Evolutionary conservation across 1,140 invertebrate species (phyloP).

Genomic region (Trissolcus basalis): DNA sequence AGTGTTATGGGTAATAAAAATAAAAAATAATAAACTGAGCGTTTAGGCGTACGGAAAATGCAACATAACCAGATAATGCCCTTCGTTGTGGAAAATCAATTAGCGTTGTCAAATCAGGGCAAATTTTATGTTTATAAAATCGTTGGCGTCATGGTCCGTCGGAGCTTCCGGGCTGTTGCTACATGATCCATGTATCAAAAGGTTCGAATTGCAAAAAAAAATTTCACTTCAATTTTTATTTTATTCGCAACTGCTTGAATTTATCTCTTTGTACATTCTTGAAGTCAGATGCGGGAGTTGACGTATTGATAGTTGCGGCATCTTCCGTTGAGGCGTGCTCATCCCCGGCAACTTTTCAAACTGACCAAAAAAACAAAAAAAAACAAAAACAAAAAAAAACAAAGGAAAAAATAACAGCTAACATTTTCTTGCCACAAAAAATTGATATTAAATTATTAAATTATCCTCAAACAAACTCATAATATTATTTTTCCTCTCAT

Average conservation of each 20-base stretch:
- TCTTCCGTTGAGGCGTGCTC: not conserved
- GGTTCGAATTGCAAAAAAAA: constrained; percentile 5
- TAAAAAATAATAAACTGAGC: constrained; percentile 19
- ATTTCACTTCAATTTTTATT: constrained; percentile 13
- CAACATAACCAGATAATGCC: constrained; percentile 20
- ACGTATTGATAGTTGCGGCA: constrained; percentile 14
- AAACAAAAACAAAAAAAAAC: too few species aligned
- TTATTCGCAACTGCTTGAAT: constrained; percentile 13
- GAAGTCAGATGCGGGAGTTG: constrained; percentile 12
- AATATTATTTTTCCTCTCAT: too few species aligned
- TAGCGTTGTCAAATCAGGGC: not conserved
- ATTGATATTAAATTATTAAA: too few species aligned
- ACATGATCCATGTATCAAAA: constrained; percentile 5
- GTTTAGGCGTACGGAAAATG: constrained; percentile 22
- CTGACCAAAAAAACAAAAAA: too few species aligned
- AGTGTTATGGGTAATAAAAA: too few species aligned
- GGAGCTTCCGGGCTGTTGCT: not conserved
- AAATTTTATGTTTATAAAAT: constrained; percentile 5
- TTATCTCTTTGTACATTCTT: constrained; percentile 23
- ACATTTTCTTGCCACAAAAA: too few species aligned
- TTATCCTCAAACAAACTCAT: too few species aligned
- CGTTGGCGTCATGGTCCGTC: constrained; percentile 7
- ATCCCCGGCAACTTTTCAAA: too few species aligned
- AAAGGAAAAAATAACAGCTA: too few species aligned
- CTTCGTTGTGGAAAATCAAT: constrained; percentile 22